Percentiles rank a stretch among this genome's conserved stretches.
These are phyloP conservation scores for Champsocephalus esox DNA, from an alignment of 2,797 vertebrate genomes.

Conservation along the genomic window DNA sequence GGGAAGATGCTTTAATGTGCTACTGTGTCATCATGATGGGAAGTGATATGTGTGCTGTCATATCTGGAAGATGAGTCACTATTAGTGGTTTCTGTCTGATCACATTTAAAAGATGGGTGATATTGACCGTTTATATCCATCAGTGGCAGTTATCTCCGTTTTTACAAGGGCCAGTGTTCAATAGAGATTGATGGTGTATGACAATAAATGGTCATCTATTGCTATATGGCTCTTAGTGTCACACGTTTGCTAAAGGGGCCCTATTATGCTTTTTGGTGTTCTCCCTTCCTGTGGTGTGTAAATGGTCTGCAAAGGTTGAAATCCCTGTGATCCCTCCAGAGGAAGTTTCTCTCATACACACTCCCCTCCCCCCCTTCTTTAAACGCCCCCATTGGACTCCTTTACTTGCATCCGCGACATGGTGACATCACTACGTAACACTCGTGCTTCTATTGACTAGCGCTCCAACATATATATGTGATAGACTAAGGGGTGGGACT, in stretches of 20 bases:
- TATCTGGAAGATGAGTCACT: slow-evolving; percentile 57
- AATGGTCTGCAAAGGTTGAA: too few relatives aligned
- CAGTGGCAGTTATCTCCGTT: slow-evolving; percentile 23
- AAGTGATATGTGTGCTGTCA: slow-evolving; percentile 25
- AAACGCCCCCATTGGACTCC: too few relatives aligned
- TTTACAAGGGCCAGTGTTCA: slow-evolving; percentile 24
- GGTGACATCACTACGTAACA: too few relatives aligned
- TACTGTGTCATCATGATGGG: slow-evolving; percentile 64
- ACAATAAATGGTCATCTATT: neutral
- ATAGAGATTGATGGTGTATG: neutral
- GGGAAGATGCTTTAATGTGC: slow-evolving; percentile 62
- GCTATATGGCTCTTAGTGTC: neutral
- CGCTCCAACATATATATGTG: too few relatives aligned
- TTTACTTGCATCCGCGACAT: too few relatives aligned
- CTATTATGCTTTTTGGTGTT: too few relatives aligned
- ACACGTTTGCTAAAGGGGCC: neutral
- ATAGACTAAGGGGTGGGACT: too few relatives aligned
- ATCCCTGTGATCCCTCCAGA: too few relatives aligned
- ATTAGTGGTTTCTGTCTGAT: slow-evolving; percentile 42
- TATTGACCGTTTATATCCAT: slow-evolving; percentile 29
- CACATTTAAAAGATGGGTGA: slow-evolving; percentile 34
- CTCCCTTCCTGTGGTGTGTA: too few relatives aligned
- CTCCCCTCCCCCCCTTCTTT: too few relatives aligned
- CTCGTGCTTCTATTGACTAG: too few relatives aligned
- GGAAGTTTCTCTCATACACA: too few relatives aligned